Conservation (phyloP, 1,140 invertebrate species). For the Drosophila funebris region DNA sequence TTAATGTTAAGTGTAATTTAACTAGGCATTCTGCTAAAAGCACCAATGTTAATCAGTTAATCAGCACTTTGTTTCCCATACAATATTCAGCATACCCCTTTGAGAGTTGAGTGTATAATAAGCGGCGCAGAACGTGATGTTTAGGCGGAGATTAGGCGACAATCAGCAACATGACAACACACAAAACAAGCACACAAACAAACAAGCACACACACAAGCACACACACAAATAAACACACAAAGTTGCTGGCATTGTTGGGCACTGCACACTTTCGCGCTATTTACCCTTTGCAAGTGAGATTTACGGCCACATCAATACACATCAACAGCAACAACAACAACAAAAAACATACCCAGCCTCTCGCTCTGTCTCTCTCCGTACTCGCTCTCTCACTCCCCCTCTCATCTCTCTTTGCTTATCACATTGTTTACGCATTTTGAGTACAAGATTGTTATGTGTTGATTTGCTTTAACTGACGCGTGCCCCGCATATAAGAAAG, state of each 20-base stretch:
- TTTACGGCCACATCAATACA: constrained; percentile 77
- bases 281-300: constrained; percentile 69
- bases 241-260: constrained; percentile 40
- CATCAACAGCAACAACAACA: constrained; percentile 57
- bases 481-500: constrained; percentile 78
- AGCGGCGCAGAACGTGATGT: constrained; percentile 55
- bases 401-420: constrained; percentile 58
- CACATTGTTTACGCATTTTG: constrained; percentile 82
- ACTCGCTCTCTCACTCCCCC: background rate
- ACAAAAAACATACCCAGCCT: background rate
- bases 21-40: background rate
- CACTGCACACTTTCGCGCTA: constrained; percentile 27
- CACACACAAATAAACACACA: constrained; percentile 5
- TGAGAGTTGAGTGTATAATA: constrained; percentile 29
- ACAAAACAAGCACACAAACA: constrained; percentile 22
- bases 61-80: background rate
- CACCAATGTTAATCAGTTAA: background rate
- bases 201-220: constrained; percentile 26
- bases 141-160: constrained; percentile 68
- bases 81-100: background rate
- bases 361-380: background rate
- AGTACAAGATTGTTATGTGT: constrained; percentile 82
- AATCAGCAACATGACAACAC: constrained; percentile 51
- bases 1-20: background rate
- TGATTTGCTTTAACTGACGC: constrained; percentile 79